phyloP scores from a whole-genome alignment of 2,888 invertebrate species.

The Endotricha flammealis region DNA sequence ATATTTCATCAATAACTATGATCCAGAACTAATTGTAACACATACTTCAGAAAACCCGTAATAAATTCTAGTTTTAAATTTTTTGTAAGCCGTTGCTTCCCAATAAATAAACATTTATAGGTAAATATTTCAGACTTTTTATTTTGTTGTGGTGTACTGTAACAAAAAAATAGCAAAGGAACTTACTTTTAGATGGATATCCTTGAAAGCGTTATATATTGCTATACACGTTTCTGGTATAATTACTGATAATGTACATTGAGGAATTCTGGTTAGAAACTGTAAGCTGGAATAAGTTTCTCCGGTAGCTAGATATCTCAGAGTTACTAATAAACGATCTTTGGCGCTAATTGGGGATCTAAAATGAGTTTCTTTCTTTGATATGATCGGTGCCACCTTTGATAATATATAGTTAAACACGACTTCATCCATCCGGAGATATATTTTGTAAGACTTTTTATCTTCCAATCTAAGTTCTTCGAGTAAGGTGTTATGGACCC shows the following conservation, averaged over 20 bases:
- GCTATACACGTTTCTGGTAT: neutral
- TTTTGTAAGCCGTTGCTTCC: too few relatives aligned
- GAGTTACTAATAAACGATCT: neutral
- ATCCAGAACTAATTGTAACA: too few relatives aligned
- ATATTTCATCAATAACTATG: too few relatives aligned
- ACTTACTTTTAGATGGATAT: neutral
- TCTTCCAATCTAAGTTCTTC: neutral
- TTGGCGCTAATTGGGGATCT: neutral
- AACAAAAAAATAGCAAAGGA: neutral
- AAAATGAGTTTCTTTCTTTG: neutral
- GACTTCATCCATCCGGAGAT: neutral
- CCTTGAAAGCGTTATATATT: neutral
- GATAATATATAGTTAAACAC: neutral
- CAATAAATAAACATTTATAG: too few relatives aligned
- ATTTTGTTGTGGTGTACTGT: neutral
- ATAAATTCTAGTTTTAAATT: too few relatives aligned
- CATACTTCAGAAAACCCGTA: too few relatives aligned
- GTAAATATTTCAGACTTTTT: too few relatives aligned
- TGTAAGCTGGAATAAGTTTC: neutral
- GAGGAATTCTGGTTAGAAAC: neutral
- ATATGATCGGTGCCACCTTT: neutral
- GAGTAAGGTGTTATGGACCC: too few relatives aligned
- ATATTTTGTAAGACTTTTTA: neutral
- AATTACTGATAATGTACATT: neutral
- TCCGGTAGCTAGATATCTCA: neutral